Evolutionary conservation across 2,797 vertebrate species (phyloP), one percentile per base, ranked within the genome.

Genomic region (Parauchenoglanis ngamensis): DNA sequence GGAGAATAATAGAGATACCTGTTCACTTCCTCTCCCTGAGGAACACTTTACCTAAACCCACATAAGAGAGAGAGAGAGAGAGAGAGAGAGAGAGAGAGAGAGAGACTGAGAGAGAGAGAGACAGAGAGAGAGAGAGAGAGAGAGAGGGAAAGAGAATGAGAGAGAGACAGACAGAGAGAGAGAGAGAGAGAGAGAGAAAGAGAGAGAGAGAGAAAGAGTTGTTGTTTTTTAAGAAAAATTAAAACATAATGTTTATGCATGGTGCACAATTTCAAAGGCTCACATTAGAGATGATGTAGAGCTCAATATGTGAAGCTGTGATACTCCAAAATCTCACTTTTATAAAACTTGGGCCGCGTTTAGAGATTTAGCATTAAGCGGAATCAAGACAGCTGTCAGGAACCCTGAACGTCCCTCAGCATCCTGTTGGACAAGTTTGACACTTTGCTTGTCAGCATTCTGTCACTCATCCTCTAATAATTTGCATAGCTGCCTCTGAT

Each of bases 231-330:
- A 11, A 25, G 8, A 10, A 8, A 25, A 61, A 94, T 92, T 94
- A 94, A 88, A 88, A 25, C 89, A 91, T 94, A 87, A 95, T 95
- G 94, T 95, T 95, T 95, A 95, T 95, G 92, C 93, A 95, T 94
- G 94, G 83, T 63, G 72, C 75, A 59, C 57, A 35, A 83, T 79
- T 86, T 86, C 85, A 85, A 65, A 84, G 31, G 57, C 81, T 63
- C 78, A 17, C 59, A 7, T 35, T 81, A 61, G 28, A 65, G 57
- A 56, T 21, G 21, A 54, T 85, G 82, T 84, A 63, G 72, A 72
- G 57, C 75, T 61, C 10, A 63, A n/a, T 28, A 67, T 1, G 17
- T 11, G 40, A 77, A 79, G 19, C 52, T 59, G 79, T 35, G 21
- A 76, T 12, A 78, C 59, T 59, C 0, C 31, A 40, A 40, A 70